Evolutionary conservation across 2,113 vertebrate genomes (phyloP), one percentile per base, ranked within the genome.

Genomic region (Malaclemys terrapin): DNA sequence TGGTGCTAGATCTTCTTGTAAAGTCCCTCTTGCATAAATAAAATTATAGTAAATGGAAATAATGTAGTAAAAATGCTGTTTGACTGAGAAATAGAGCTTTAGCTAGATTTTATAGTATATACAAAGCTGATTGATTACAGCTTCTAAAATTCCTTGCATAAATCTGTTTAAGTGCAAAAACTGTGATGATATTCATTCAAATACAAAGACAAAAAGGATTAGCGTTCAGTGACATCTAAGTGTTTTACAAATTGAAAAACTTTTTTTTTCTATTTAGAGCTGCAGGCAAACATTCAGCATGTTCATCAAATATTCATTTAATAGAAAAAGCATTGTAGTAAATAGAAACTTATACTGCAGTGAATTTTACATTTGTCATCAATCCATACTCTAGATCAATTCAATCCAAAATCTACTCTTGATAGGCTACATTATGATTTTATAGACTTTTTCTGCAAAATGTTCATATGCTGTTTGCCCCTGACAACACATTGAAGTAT

Each of bases 321-420:
- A 69, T n/a, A n/a, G 35, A 69, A n/a, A 69, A 69, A 69, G 17
- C 35, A n/a, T 69, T 69, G n/a, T 69, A n/a, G 35, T 69, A 69
- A 69, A 10, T 62, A 17, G 8, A 20, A 27, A 69, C 7, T 88
- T 47, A 5, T 84, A 31, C 42, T 16, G 45, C 6, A 76, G 11
- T 86, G 76, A 84, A 19, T 69, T n/a, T 69, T 31, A 14, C 59
- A 16, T 29, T 84, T 54, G 0, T 87, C 35, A 47, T 47, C 54
- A 29, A 0, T 57, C 29, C 1, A 0, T 85, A 47, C 8, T 5
- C 91, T 53, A 20, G 62, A 87, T 17, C 53, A 81, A 42, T 5
- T 72, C 62, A 19, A 89, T 89, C 89, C 91, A 42, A 82, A 82
- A 22, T 80, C 8, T 80, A 59, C 85, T 81, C 1, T 72, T 8